A percentile compares a stretch with the other conserved stretches of the same genome.
These are phyloP conservation scores for Tachuris rubrigastra DNA, from an alignment of 2,113 vertebrate genomes.

Conservation along the genomic window DNA sequence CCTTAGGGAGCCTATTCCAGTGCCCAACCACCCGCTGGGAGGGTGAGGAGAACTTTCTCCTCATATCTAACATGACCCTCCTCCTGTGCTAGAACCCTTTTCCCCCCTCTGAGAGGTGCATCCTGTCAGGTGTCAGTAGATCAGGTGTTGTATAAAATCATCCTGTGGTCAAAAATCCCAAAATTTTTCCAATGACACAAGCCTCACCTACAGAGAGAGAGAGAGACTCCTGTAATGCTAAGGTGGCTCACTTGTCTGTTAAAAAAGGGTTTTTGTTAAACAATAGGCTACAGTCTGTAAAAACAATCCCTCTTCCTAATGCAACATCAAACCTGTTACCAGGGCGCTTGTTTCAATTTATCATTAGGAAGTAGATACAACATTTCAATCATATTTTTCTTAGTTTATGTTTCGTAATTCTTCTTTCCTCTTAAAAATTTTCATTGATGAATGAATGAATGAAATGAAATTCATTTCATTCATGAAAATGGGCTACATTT, in stretches of 20 bases:
- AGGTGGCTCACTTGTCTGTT: neutral
- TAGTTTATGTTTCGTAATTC: neutral
- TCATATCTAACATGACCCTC: fast-evolving
- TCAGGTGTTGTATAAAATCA: neutral
- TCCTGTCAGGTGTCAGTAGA: neutral
- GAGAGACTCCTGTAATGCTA: neutral
- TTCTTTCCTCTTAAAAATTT: neutral
- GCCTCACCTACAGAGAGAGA: neutral
- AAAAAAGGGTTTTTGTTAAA: conserved; percentile 12
- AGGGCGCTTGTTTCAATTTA: neutral
- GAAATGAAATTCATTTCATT: too few relatives aligned
- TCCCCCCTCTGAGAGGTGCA: neutral
- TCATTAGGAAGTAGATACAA: neutral
- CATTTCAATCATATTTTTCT: neutral
- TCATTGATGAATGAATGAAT: too few relatives aligned
- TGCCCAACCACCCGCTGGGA: neutral
- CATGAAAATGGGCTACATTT: neutral
- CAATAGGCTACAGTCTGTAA: neutral
- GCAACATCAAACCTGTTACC: neutral
- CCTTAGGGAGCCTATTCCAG: neutral
- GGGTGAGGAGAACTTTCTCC: neutral
- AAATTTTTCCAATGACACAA: neutral
- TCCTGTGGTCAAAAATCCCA: neutral
- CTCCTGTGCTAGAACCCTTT: neutral
- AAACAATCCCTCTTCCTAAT: conserved; percentile 22